Conservation (phyloP, 2,113 vertebrate genomes). For the Ameiurus melas region DNA sequence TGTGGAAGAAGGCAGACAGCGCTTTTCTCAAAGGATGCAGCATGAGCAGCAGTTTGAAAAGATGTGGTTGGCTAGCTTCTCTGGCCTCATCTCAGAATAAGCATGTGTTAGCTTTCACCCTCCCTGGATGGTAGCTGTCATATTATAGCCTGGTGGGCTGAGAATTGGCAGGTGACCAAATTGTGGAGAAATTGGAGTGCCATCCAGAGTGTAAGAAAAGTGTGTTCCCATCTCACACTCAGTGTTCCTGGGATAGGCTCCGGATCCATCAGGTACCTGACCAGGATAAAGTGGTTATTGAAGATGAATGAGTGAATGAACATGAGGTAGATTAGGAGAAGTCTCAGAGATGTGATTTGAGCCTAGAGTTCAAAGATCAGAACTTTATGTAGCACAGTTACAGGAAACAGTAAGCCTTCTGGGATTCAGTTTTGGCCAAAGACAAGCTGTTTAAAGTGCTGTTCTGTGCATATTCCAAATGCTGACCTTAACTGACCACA, state of each 20-base stretch:
- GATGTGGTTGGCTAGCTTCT: background rate
- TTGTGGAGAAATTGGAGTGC: background rate
- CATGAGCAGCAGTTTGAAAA: background rate
- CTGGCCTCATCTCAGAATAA: background rate
- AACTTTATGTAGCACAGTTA: background rate
- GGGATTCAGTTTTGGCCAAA: background rate
- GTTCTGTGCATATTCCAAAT: conserved; percentile 26
- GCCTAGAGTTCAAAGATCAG: background rate
- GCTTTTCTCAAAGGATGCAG: background rate
- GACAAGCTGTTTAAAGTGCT: conserved; percentile 3
- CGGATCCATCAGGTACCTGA: background rate
- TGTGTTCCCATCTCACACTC: too few relatives aligned
- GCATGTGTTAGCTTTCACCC: background rate
- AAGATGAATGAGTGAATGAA: background rate
- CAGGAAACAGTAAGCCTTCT: background rate
- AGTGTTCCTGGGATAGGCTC: background rate
- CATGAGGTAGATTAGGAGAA: background rate
- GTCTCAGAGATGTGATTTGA: background rate
- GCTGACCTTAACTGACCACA: conserved; percentile 31
- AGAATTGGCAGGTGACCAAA: background rate
- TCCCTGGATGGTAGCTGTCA: background rate
- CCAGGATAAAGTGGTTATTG: background rate
- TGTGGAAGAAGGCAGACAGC: background rate
- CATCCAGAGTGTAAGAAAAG: background rate
- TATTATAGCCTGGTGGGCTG: background rate